Evolutionary conservation across 2,113 vertebrate genomes (phyloP), one percentile per base, ranked within the genome.

Genomic region (Dromiciops gliroides): DNA sequence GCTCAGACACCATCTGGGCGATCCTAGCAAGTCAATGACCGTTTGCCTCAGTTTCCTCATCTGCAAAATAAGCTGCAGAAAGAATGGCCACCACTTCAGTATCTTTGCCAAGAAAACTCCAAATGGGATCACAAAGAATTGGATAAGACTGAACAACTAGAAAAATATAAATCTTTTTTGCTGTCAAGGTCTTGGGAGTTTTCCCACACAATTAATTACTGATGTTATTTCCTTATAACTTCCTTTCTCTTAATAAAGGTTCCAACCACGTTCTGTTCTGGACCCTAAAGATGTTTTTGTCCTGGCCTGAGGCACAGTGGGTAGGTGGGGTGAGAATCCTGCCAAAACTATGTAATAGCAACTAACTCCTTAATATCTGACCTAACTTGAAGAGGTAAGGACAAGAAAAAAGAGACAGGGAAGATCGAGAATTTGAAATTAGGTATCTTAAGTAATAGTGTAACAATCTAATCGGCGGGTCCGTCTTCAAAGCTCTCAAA

Each of bases 281-380:
- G 53, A 26, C 53, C 28, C 25, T 9, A 14, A 83, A 75, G 6
- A 44, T 8, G 22, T 83, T 19, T 83, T 83, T 83, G 37, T 37
- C 67, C 67, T 83, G n/a, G 37, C 19, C 67, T 83, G n/a, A 83
- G 16, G 16, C 67, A 44, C 16, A 7, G 16, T 67, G 6, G 37
- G 16, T 83, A 83, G 19, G 37, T 83, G 19, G 37, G n/a, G 67
- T 75, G 67, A 75, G 19, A 44, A 83, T 44, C n/a, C n/a, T 83
- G 16, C 1, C n/a, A 83, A 44, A 83, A 83, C 67, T 83, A n/a
- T 44, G 67, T 83, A n/a, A n/a, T 75, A 75, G 6, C 16, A 83
- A 75, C 14, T n/a, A 75, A 44, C 6, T 12, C 89, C 92, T 97
- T 83, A 60, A 22, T 50, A 53, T 95, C 92, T 11, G 96, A n/a